Conservation (phyloP, 2,797 vertebrate genomes). For the Esox masquinongy region DNA sequence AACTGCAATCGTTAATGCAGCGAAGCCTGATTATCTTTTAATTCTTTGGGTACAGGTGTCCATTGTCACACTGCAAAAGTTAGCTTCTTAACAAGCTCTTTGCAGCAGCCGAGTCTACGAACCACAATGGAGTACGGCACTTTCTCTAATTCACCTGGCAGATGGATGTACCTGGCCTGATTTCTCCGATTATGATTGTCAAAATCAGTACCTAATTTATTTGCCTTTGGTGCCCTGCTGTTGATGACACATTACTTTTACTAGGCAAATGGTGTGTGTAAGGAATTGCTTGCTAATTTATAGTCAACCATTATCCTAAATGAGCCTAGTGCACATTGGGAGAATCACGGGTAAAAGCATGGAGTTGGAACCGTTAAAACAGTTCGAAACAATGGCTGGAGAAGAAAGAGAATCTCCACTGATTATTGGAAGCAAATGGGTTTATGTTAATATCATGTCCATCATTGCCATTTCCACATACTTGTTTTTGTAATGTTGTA, state of each 20-base stretch:
- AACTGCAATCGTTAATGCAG: too few relatives aligned
- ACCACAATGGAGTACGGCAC: too few relatives aligned
- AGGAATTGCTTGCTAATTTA: constrained; percentile 41
- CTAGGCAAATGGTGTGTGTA: not conserved
- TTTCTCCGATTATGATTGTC: too few relatives aligned
- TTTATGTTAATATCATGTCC: not conserved
- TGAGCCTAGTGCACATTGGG: constrained; percentile 13
- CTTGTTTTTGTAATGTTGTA: not conserved
- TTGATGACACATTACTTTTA: not conserved
- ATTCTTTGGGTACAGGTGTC: too few relatives aligned
- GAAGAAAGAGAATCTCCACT: not conserved
- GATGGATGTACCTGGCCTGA: too few relatives aligned
- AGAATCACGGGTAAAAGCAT: too few relatives aligned
- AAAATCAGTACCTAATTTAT: too few relatives aligned
- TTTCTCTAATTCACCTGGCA: too few relatives aligned
- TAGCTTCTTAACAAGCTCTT: too few relatives aligned
- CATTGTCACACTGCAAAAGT: too few relatives aligned
- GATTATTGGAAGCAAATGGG: not conserved
- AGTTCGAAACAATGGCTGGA: not conserved
- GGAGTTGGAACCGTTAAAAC: not conserved
- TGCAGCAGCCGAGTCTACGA: too few relatives aligned
- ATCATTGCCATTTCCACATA: not conserved
- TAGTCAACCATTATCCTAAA: constrained; percentile 45
- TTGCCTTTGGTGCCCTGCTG: not conserved
- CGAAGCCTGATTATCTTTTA: too few relatives aligned